Evolutionary conservation across 2,888 invertebrate species (phyloP), one percentile per base, ranked within the genome.

Genomic region (Agrochola lychnidis): DNA sequence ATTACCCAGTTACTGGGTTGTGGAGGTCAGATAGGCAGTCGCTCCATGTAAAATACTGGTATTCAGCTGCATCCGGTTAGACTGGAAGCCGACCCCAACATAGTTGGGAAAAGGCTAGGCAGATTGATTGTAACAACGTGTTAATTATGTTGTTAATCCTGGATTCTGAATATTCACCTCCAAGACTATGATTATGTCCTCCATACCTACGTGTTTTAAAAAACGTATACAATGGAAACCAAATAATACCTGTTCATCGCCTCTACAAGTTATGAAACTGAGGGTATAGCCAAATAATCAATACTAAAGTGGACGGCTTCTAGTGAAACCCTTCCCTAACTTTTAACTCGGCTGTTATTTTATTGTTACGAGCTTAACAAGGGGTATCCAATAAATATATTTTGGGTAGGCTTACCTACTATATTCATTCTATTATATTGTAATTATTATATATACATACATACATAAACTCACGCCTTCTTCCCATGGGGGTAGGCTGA

Each of bases 361-460:
- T 80, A 78, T 61, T 80, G 79, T 83, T 70, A 70, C 59, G 70
- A 48, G 79, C 59, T 48, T 66, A 79, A 82, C 40, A 70, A 83
- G 71, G 83, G 83, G 36, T 70, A 70, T 56, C 59, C 70, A 79
- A 78, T 80, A 80, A 79, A 78, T 80, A 80, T 70, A 80, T 83
- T 80, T 78, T 12, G 59, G 79, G 59, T 70, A 61, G 22, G 70
- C 40, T 66, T 69, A 53, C 59, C 14, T 36, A 22, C 19, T 53
- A n/a, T 66, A 16, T 79, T 42, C 22, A 57, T 61, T 64, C 22
- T 40, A 61, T 62, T 81, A 42, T 59, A 59, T 62, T 36, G 36
- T 36, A 36, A 36, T 36, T 67, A 10, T 19, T 22, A 62, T 7
- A 25, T 76, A 30, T 30, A 30, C 30, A 30, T 30, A 30, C 30